phyloP scores from a whole-genome alignment of 2,797 vertebrate genomes.

The Rallus crepitans region DNA sequence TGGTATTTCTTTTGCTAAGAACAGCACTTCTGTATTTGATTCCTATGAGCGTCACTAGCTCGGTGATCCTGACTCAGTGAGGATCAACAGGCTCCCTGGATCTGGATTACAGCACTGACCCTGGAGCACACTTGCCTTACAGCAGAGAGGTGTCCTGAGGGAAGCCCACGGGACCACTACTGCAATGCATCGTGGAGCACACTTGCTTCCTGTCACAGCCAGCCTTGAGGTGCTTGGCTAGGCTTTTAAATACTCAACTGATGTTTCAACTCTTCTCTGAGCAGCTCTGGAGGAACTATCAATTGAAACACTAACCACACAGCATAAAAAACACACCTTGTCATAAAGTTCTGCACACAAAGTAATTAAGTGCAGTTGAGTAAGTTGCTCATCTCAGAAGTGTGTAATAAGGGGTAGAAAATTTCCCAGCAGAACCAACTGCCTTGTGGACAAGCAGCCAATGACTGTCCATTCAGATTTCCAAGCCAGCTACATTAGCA shows the following conservation, averaged over 20 bases:
- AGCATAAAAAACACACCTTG: neutral
- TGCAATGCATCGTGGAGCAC: neutral
- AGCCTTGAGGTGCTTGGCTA: neutral
- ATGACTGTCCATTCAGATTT: neutral
- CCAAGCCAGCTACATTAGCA: neutral
- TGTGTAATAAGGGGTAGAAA: neutral
- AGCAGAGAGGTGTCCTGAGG: neutral
- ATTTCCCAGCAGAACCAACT: neutral
- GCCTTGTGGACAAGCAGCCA: neutral
- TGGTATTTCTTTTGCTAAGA: neutral
- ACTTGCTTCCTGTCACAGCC: no score
- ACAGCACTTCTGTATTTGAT: neutral
- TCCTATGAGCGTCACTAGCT: neutral
- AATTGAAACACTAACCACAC: neutral
- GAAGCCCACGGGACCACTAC: neutral
- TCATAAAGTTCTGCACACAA: neutral
- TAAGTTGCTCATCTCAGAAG: neutral
- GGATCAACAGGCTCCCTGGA: neutral
- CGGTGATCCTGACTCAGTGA: no score
- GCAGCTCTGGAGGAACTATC: neutral
- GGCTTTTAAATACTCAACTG: neutral
- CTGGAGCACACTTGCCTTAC: neutral
- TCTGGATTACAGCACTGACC: neutral
- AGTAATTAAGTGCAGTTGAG: neutral
- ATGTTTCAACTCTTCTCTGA: neutral